Conservation (phyloP, 92 coral and sea anemone species). For the Parazoanthus atlanticus region DNA sequence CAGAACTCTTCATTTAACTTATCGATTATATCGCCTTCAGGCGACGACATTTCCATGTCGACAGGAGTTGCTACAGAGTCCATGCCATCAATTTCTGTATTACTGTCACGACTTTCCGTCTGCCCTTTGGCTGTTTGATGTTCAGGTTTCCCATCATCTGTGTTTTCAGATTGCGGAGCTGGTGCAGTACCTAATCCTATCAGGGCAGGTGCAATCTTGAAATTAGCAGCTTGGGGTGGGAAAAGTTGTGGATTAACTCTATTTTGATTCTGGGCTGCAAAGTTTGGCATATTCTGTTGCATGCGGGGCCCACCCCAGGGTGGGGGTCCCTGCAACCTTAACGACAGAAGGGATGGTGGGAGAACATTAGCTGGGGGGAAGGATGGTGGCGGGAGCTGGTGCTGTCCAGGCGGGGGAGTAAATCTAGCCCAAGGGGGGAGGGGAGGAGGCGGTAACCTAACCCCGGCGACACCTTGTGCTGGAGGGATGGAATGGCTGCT, state of each 20-base stretch:
- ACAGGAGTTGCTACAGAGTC: constrained; percentile 59
- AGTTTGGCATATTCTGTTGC: background rate
- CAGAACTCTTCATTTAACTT: constrained; percentile 92
- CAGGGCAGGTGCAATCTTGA: background rate
- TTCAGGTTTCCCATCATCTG: background rate
- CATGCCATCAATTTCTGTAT: constrained; percentile 22
- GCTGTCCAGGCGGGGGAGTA: constrained; percentile 37
- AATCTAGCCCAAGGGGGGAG: constrained; percentile 45
- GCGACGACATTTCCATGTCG: constrained; percentile 94
- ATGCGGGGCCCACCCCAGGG: constrained; percentile 10
- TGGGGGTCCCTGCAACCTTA: constrained; percentile 2
- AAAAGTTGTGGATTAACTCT: constrained; percentile 1
- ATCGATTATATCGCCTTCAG: constrained; percentile 92
- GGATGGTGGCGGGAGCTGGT: constrained; percentile 21
- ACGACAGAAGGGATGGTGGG: constrained; percentile 13
- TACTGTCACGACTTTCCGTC: background rate
- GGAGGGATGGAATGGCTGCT: background rate
- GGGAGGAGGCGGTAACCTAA: constrained; percentile 28
- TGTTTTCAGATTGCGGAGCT: background rate
- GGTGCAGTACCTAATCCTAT: background rate
- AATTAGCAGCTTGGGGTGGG: constrained; percentile 1
- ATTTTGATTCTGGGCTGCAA: constrained; percentile 26
- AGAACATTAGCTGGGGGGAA: constrained; percentile 22
- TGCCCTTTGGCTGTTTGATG: background rate
- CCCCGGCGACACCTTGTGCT: background rate